These are phyloP conservation scores for Plagodis dolabraria DNA, from an alignment of 2,888 invertebrate genomes.

Conservation along the genomic window DNA sequence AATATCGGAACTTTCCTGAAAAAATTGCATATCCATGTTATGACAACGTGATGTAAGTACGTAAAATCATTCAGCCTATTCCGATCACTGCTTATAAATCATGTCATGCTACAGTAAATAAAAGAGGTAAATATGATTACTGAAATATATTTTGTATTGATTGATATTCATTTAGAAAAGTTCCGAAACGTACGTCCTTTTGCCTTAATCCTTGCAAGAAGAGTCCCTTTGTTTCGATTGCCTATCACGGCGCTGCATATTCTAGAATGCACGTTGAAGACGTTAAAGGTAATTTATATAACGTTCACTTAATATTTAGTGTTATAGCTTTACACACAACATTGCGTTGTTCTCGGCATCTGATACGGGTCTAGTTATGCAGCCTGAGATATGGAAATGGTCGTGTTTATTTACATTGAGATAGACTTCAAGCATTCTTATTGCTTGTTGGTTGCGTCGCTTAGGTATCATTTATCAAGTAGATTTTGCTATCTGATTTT, in stretches of 20 bases:
- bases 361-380: conserved; percentile 28
- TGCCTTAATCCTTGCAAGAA: too few species aligned
- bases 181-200: too few species aligned
- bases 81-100: too few species aligned
- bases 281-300: conserved; percentile 33
- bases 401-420: conserved; percentile 26
- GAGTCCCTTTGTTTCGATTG: background rate
- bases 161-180: too few species aligned
- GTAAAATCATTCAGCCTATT: too few species aligned
- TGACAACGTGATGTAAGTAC: too few species aligned
- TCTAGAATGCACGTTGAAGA: conserved; percentile 29
- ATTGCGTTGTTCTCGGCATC: conserved; percentile 33
- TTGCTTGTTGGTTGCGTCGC: conserved; percentile 5
- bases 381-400: conserved; percentile 25
- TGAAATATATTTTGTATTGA: too few species aligned
- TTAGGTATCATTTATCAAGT: conserved; percentile 8
- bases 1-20: too few species aligned
- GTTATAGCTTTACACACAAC: conserved; percentile 31
- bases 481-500: conserved; percentile 6
- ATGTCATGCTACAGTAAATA: too few species aligned
- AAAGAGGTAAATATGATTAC: too few species aligned
- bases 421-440: conserved; percentile 5
- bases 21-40: too few species aligned
- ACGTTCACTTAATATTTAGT: conserved; percentile 33
- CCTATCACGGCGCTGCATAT: conserved; percentile 17